Base-by-base conservation (phyloP, 2,113 vertebrate species). In the Bufo gargarizans region DNA sequence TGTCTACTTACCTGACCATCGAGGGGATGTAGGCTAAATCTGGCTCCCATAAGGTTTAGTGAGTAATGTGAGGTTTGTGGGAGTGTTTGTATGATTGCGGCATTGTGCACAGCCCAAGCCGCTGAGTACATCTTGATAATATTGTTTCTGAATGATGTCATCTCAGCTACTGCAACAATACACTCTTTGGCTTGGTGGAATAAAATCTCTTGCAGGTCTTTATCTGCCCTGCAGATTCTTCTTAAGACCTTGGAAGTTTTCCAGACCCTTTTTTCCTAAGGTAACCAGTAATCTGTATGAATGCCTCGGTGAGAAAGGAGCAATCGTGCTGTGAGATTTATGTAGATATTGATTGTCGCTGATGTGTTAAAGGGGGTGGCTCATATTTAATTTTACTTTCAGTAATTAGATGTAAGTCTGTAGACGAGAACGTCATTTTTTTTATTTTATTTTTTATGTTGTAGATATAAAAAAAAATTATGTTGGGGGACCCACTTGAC, bases 51-150 rank as follows among this genome's bases (percentile, higher is more conserved):
- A 50, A 49, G 61, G 79, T 61, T 80, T 45, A 17, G 49, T 80
- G 55, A 80, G n/a, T 80, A 58, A 59, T 16, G 56, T 59, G 78
- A 80, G 78, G 55, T 59, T 58, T 80, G 16, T 80, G 78, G 78
- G 77, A 79, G 78, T 80, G 78, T 58, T 59, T 33, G 50, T 56
- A 56, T 56, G 53, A 22, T 22, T 78, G 77, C 20, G 6, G 50
- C 49, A 78, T 78, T 43, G 14, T 58, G 49, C 14, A 59, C 77
- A 6, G 77, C n/a, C 33, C 22, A 14, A 22, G 53, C 20, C 11
- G 49, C 56, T 78, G 3, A 55, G 76, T 22, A 58, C 55, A 47
- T 20, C 47, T 17, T 76, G 72, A 81, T 81, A 81, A 47, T 81
- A 81, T 61, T 59, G 56, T 61, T 81, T 81, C 12, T 59, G 2